Conservation (phyloP, 2,797 vertebrate genomes). For the Mus minutoides region DNA sequence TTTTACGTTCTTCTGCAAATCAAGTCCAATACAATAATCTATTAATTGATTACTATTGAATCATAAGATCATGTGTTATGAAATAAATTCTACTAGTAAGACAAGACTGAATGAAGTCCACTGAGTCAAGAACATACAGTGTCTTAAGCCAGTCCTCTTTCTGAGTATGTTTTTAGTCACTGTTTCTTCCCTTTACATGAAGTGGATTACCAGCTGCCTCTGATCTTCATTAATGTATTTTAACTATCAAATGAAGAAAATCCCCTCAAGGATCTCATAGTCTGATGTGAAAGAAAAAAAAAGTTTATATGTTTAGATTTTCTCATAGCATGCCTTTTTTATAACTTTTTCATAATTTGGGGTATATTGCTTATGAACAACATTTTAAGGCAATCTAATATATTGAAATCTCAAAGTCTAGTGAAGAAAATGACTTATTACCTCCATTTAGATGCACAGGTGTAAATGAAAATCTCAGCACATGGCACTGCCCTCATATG, state of each 20-base stretch:
- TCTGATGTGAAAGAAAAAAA: slow-evolving; percentile 7
- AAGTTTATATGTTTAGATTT: slow-evolving; percentile 31
- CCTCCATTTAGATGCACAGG: not conserved
- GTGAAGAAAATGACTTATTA: slow-evolving; percentile 12
- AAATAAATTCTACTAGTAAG: slow-evolving; percentile 21
- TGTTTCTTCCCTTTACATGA: not conserved
- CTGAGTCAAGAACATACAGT: slow-evolving; percentile 17
- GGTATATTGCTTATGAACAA: not conserved
- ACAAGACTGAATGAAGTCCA: slow-evolving; percentile 15
- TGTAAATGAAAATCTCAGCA: slow-evolving; percentile 25
- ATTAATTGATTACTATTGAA: slow-evolving; percentile 34
- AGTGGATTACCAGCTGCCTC: not conserved
- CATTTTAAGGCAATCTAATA: not conserved
- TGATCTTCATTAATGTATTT: not conserved
- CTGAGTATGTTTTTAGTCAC: not conserved
- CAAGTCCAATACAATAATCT: slow-evolving; percentile 11
- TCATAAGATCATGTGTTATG: slow-evolving; percentile 16
- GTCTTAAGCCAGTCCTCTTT: slow-evolving; percentile 19
- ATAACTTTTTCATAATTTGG: slow-evolving; percentile 39
- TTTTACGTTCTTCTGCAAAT: slow-evolving; percentile 3
- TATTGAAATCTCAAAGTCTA: not conserved
- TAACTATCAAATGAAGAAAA: slow-evolving; percentile 23
- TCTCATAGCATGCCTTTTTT: slow-evolving; percentile 28
- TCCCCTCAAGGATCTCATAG: slow-evolving; percentile 1
- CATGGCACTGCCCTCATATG: not conserved